Percentiles rank a stretch among this genome's conserved stretches.
phyloP scores from a whole-genome alignment of 2,888 invertebrate genomes.

The Andrena trimmerana region DNA sequence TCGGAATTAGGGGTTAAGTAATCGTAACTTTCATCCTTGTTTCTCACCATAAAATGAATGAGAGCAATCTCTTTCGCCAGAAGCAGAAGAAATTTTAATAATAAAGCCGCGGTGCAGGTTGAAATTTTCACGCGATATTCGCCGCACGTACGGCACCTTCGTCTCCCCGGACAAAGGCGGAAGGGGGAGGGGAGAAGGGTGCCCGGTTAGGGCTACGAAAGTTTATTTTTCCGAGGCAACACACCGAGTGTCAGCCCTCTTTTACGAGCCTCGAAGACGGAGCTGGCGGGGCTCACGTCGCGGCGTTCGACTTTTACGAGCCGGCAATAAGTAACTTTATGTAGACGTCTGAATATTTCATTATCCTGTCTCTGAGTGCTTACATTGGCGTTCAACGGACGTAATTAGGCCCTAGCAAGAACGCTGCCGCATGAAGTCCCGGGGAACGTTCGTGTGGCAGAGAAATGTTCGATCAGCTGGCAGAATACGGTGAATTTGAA shows the following conservation, averaged over 20 bases:
- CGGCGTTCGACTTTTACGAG: slow-evolving; percentile 60
- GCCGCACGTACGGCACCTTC: slow-evolving; percentile 1
- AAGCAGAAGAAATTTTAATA: not conserved
- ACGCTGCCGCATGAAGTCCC: not conserved
- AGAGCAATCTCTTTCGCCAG: not conserved
- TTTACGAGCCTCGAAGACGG: slow-evolving; percentile 37
- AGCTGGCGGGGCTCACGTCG: slow-evolving; percentile 26
- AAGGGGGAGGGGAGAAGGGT: not conserved
- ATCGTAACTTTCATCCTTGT: not conserved
- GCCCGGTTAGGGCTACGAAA: not conserved
- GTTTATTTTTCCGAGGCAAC: slow-evolving; percentile 15
- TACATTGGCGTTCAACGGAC: not conserved
- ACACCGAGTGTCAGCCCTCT: not conserved
- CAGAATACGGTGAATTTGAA: not conserved
- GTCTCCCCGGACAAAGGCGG: not conserved
- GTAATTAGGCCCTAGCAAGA: slow-evolving; percentile 24
- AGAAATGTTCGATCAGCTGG: not conserved
- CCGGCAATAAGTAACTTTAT: slow-evolving; percentile 51
- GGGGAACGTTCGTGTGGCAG: not conserved
- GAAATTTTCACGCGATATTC: slow-evolving; percentile 8
- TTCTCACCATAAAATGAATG: not conserved
- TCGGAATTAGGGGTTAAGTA: too few relatives aligned
- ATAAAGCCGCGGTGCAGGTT: slow-evolving; percentile 1
- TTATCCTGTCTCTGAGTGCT: slow-evolving; percentile 46
- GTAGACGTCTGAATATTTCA: slow-evolving; percentile 56